phyloP scores from a whole-genome alignment of 2,888 invertebrate genomes.

The Zhuqinia jingwanae region DNA sequence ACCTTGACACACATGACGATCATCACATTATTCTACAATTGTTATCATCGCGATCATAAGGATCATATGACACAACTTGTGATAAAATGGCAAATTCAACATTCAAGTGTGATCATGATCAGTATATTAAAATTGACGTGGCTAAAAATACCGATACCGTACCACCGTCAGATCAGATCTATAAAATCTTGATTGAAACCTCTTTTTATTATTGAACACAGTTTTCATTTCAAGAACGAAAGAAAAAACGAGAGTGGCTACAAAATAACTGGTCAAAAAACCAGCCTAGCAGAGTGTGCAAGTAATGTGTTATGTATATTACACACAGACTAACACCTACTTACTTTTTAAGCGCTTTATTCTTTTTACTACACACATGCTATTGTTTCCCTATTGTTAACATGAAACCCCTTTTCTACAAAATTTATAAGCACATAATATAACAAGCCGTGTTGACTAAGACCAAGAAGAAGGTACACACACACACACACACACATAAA shows the following conservation, averaged over 20 bases:
- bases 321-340: not conserved
- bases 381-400: not conserved
- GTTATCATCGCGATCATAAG: not conserved
- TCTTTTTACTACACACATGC: not conserved
- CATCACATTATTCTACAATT: not conserved
- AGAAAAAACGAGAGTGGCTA: too few relatives aligned
- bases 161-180: not conserved
- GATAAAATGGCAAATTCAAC: too few relatives aligned
- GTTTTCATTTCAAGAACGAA: too few relatives aligned
- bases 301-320: too few relatives aligned
- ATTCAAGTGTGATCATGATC: not conserved
- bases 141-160: not conserved
- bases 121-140: not conserved
- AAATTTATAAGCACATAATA: too few relatives aligned
- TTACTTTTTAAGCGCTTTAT: not conserved
- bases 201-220: not conserved
- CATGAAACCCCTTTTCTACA: too few relatives aligned
- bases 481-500: not conserved
- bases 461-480: too few relatives aligned
- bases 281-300: too few relatives aligned
- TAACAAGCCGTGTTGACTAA: too few relatives aligned
- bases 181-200: slow-evolving; percentile 40
- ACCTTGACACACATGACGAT: slow-evolving; percentile 20
- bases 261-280: too few relatives aligned
- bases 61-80: too few relatives aligned